phyloP scores from a whole-genome alignment of 2,113 vertebrate genomes.

The Aepyceros melampus region DNA sequence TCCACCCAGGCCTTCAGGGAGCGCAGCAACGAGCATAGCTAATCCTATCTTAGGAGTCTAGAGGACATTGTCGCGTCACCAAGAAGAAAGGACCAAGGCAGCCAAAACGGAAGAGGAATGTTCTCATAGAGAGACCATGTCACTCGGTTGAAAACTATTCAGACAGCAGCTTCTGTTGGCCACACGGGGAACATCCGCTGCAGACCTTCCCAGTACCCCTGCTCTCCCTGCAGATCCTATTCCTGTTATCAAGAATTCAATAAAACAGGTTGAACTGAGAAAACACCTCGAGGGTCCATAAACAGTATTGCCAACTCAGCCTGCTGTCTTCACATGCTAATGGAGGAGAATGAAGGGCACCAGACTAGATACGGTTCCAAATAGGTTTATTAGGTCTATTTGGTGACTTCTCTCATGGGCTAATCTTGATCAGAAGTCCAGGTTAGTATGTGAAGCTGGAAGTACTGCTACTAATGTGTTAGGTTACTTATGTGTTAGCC shows the following conservation, averaged over 20 bases:
- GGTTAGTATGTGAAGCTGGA: slow-evolving; percentile 79
- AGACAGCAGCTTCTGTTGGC: slow-evolving; percentile 69
- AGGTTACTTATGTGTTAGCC: slow-evolving; percentile 79
- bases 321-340: slow-evolving; percentile 77
- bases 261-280: slow-evolving; percentile 88
- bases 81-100: slow-evolving; percentile 78
- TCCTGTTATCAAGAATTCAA: slow-evolving; percentile 87
- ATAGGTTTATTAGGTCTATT: slow-evolving; percentile 76
- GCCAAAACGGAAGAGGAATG: slow-evolving; percentile 77
- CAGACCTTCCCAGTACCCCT: slow-evolving; percentile 82
- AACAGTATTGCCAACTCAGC: slow-evolving; percentile 77
- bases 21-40: slow-evolving; percentile 77
- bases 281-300: slow-evolving; percentile 80
- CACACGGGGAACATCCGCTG: slow-evolving; percentile 77
- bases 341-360: slow-evolving; percentile 73
- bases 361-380: slow-evolving; percentile 71
- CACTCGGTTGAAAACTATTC: slow-evolving; percentile 66
- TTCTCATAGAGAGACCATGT: slow-evolving; percentile 57
- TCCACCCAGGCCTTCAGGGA: slow-evolving; percentile 80
- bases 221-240: slow-evolving; percentile 84
- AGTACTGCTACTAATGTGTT: slow-evolving; percentile 79
- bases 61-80: slow-evolving; percentile 74
- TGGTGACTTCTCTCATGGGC: slow-evolving; percentile 79
- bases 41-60: slow-evolving; percentile 81
- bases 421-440: slow-evolving; percentile 78